A percentile compares a stretch with the other conserved stretches of the same genome.
Conservation (phyloP, 2,113 vertebrate genomes). For the Nycticorax nycticorax region DNA sequence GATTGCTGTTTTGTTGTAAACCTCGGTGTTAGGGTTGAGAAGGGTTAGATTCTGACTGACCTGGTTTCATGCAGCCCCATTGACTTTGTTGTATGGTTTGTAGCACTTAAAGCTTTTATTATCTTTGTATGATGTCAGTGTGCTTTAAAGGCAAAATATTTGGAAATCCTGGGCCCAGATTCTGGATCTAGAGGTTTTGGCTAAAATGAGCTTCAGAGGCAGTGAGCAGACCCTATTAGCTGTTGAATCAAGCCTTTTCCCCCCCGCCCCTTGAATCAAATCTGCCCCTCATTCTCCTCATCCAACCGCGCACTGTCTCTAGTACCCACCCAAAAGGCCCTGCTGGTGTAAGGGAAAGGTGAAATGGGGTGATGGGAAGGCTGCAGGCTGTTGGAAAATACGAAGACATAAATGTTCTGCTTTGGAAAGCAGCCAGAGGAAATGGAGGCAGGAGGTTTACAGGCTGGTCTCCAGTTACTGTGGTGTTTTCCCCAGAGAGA, state of each 20-base stretch:
- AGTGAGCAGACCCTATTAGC: neutral
- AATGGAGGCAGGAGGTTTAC: neutral
- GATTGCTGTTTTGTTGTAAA: neutral
- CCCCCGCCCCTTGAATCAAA: neutral
- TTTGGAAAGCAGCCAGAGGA: neutral
- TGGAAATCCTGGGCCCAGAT: neutral
- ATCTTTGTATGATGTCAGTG: neutral
- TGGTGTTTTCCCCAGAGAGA: accelerated
- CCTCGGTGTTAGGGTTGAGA: neutral
- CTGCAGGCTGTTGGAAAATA: neutral
- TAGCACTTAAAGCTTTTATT: neutral
- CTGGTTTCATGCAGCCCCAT: neutral
- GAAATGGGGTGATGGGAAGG: neutral
- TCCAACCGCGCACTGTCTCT: accelerated
- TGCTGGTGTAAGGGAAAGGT: neutral
- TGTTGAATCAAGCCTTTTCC: neutral
- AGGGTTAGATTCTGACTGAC: neutral
- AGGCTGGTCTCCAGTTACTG: neutral
- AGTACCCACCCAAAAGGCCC: neutral
- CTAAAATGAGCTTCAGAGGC: neutral
- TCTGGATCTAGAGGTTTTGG: neutral
- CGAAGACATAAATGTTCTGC: neutral
- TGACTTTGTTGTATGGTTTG: neutral
- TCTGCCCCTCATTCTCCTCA: neutral
- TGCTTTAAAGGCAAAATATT: neutral